These are phyloP conservation scores for Leptura quadrifasciata DNA, from an alignment of 2,888 invertebrate species.

Conservation along the genomic window DNA sequence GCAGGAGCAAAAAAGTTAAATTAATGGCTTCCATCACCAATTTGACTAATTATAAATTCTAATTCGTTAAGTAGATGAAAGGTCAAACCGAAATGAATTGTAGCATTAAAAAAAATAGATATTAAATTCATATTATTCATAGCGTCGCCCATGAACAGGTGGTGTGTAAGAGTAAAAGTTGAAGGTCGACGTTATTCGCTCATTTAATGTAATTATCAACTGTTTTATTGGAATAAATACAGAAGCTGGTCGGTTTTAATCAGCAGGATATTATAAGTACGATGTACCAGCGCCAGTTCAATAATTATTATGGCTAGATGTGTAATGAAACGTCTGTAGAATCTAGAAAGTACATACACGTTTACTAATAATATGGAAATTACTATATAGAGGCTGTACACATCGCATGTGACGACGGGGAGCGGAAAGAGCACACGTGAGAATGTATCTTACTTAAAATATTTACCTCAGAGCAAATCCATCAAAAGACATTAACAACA, in stretches of 20 bases:
- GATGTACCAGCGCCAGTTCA: constrained; percentile 44
- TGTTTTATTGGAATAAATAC: constrained; percentile 53
- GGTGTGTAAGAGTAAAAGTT: constrained; percentile 56
- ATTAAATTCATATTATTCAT: constrained; percentile 39
- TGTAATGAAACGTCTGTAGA: constrained; percentile 42
- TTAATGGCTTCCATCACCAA: neutral
- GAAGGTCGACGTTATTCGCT: constrained; percentile 56
- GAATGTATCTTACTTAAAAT: too few species aligned
- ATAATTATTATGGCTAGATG: constrained; percentile 46
- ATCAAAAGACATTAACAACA: too few species aligned
- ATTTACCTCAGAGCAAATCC: too few species aligned
- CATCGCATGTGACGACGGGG: neutral
- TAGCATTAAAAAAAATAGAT: constrained; percentile 26
- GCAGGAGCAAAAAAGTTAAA: neutral
- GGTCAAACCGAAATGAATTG: constrained; percentile 30
- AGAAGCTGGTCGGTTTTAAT: constrained; percentile 53
- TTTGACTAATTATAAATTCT: neutral
- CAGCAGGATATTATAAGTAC: constrained; percentile 48
- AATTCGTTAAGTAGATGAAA: constrained; percentile 14
- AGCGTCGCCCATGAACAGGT: constrained; percentile 48
- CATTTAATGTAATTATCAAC: constrained; percentile 53
- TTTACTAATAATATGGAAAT: constrained; percentile 46
- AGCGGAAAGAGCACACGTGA: too few species aligned
- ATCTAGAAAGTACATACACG: constrained; percentile 43
- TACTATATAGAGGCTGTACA: constrained; percentile 20